Base-by-base conservation (phyloP, 2,888 invertebrate species). In the Philaethria dido region DNA sequence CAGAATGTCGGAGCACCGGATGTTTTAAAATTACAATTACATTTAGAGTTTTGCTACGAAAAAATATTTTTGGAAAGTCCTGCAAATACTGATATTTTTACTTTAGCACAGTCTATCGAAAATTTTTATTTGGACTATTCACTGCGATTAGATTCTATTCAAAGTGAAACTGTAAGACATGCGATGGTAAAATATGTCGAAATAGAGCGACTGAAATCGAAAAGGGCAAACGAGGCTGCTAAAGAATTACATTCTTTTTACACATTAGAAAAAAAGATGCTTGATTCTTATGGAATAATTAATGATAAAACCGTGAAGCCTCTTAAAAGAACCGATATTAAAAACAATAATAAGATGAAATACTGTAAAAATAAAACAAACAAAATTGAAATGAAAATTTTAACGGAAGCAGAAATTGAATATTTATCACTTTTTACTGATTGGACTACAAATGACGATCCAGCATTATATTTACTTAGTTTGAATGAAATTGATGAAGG, bases 31-130 rank as follows among this genome's bases (percentile, higher is more conserved):
- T 80, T 95, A 44, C 84, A 89, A 69, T 86, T 94, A 8, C 94
- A 94, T 77, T 89, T 95, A 64, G 94, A 95, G 78, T 95, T 95
- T 78, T 93, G 94, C 36, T 95, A 93, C 78, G 94, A 95, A 80
- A 92, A 90, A 54, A 86, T 95, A 48, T 87, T 94, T 29, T 91
- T 86, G 0, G 92, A 94, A 13, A 94, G 94, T 76, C 94, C 94
- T 47, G 91, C 93, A 5, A 93, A 94, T 75, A 83, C 94, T 69
- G 91, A 92, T 57, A 88, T 94, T 64, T 81, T 87, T 61, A 83
- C 91, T 8, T 93, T 95, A 88, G 94, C 95, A 81, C 93, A 89
- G 74, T 88, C 88, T 62, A 89, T 95, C 68, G 95, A 95, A 81
- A 79, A 83, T 1, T 86, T 89, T 77, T 94, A 94, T 75, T 86